Evolutionary conservation across 2,113 vertebrate species (phyloP), one percentile per base, ranked within the genome.

Genomic region (Proterorhinus semilunaris): DNA sequence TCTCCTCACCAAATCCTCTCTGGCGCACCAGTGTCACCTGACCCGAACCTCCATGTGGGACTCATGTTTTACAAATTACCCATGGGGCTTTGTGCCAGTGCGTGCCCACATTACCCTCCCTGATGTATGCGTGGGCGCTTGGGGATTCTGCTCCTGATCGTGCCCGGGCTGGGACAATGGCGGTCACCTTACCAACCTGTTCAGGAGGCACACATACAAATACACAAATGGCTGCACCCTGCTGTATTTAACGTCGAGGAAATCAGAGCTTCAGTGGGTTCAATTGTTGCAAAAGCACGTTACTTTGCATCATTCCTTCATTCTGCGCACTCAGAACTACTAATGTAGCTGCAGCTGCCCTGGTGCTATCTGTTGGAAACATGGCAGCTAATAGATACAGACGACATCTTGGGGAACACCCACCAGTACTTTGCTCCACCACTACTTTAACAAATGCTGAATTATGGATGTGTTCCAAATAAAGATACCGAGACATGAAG

Each of bases 1-100:
- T 65, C 46, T 68, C 62, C 75, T 77, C 83, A 65, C 65, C 8
- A 88, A 89, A 91, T 90, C 86, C 91, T 93, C 92, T 74, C 82
- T 86, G 91, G 92, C 86, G 83, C 87, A 90, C 91, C 90, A 92
- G 93, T 92, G 90, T 93, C 90, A 90, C 90, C 91, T 90, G 93
- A 92, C 93, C 92, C 78, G 69, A 61, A 76, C 75, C 76, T 85
- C 72, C 65, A 89, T 89, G 91, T 90, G 88, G 90, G 89, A 73
- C 89, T 93, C 72, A 85, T 93, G 92, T 93, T 94, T 91, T 89
- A 88, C 92, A 90, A 87, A 62, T 75, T 84, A 92, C 94, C 86
- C 89, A 7, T 61, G 93, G 91, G 93, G 91, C 52, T 6, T 62
- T 82, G 86, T 88, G 52, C 67, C 88, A 90, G 92, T 92, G 90